Evolutionary conservation across 2,113 vertebrate species (phyloP), one percentile per base, ranked within the genome.

Genomic region (Meles meles): DNA sequence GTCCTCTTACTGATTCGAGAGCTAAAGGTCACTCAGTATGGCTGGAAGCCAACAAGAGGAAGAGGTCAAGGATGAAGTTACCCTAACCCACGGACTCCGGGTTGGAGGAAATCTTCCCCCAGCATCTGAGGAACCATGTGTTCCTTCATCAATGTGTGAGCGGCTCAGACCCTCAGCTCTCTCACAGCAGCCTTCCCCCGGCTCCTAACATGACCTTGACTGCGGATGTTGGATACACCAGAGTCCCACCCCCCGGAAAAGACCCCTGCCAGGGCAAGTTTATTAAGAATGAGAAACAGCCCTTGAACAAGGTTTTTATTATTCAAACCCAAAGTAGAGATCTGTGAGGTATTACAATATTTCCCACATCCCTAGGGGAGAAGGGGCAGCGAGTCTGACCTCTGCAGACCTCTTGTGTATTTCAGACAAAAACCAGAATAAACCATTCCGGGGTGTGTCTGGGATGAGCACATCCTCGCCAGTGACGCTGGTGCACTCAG

Each of bases 301-400:
- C 8, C 5, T 49, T 27, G 18, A 72, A 61, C 20, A 31, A 59
- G 20, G 21, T 88, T 89, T 93, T 84, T 69, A 79, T 88, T 67
- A 82, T 52, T 85, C 77, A 90, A 67, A 39, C 29, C 15, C 37
- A 76, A 61, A 95, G 69, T 10, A 93, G 89, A 85, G 39, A 44
- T 49, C 20, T 83, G 21, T 27, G 69, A 92, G 96, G 55, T 69
- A 90, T 52, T 52, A 55, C 93, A 80, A 55, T 81, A 61, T 67
- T 85, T 88, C 82, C 88, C 92, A 81, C 0, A 1, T 55, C n/a
- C 67, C 47, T 25, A 77, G 65, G 76, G 55, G 57, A 8, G 42
- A 57, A 37, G 47, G 37, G 80, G 42, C 7, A 17, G 63, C 1
- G 4, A 52, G 10, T 25, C 7, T 57, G 90, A 65, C n/a, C 44